Conservation (phyloP, 2,113 vertebrate genomes). For the Suricata suricatta region DNA sequence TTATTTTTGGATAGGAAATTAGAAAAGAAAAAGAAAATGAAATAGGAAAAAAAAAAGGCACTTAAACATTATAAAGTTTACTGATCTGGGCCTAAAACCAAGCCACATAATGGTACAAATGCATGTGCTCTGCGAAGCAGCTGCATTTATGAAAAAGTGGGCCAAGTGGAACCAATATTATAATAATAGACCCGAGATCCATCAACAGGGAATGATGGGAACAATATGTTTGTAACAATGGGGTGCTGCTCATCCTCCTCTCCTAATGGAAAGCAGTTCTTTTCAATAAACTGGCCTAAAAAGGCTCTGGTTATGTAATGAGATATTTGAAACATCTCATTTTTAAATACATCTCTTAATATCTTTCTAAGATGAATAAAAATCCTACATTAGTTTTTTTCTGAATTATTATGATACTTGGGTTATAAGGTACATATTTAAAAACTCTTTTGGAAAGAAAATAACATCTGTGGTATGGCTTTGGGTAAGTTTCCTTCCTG, state of each 20-base stretch:
- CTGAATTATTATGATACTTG: not conserved
- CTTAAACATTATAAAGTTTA: slow-evolving; percentile 51
- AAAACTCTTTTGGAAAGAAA: slow-evolving; percentile 29
- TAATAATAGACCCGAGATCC: slow-evolving; percentile 62
- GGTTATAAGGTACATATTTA: not conserved
- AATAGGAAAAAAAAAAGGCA: slow-evolving; percentile 43
- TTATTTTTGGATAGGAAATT: slow-evolving; percentile 54
- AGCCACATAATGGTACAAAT: slow-evolving; percentile 31
- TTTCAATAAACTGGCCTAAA: slow-evolving; percentile 50
- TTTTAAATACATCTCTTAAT: slow-evolving; percentile 52
- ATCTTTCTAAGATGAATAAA: slow-evolving; percentile 1
- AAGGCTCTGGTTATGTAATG: slow-evolving; percentile 3
- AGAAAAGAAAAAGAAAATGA: slow-evolving; percentile 49
- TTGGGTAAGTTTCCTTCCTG: not conserved
- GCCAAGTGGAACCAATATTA: slow-evolving; percentile 68
- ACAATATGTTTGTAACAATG: slow-evolving; percentile 69
- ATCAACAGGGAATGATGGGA: slow-evolving; percentile 64
- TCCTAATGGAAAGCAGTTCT: slow-evolving; percentile 61
- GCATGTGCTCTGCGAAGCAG: slow-evolving; percentile 43
- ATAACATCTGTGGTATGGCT: not conserved
- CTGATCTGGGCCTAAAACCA: slow-evolving; percentile 61
- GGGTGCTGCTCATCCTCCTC: slow-evolving; percentile 15
- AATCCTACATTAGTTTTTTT: not conserved
- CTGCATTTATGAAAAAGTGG: slow-evolving; percentile 66
- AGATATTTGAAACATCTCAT: slow-evolving; percentile 11